phyloP scores from a whole-genome alignment of 2,797 vertebrate genomes.

The Molothrus ater region DNA sequence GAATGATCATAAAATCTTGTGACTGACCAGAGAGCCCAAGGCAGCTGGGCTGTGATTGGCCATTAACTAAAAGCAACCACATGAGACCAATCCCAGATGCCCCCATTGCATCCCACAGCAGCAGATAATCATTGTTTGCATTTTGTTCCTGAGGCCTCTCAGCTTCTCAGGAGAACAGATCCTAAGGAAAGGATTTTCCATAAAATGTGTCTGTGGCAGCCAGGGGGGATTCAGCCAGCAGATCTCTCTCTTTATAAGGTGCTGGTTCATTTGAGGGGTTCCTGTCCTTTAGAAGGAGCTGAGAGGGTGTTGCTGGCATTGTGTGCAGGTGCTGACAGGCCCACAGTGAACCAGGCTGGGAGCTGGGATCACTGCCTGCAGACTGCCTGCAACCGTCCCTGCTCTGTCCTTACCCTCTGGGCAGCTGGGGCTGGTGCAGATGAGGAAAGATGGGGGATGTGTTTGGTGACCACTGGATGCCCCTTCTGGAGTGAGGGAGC shows the following conservation, averaged over 20 bases:
- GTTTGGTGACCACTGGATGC: not conserved
- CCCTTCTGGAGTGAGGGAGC: not conserved
- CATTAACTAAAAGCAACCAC: too few species aligned
- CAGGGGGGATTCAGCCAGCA: not conserved
- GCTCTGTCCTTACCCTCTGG: not conserved
- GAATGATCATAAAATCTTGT: too few species aligned
- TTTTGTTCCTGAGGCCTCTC: too few species aligned
- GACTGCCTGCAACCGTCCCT: not conserved
- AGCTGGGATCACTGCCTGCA: not conserved
- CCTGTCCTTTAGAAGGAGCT: not conserved
- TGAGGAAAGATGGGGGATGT: not conserved
- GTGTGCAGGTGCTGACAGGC: rapidly evolving
- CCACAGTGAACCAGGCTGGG: not conserved
- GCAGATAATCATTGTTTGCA: too few species aligned
- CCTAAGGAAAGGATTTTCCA: too few species aligned
- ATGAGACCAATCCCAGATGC: too few species aligned
- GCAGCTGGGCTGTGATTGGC: too few species aligned
- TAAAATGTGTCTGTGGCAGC: too few species aligned
- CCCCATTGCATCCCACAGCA: too few species aligned
- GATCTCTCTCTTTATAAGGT: not conserved
- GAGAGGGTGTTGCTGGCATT: not conserved
- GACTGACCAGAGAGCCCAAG: too few species aligned
- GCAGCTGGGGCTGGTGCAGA: not conserved
- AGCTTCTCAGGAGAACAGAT: too few species aligned
- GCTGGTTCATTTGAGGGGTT: not conserved